Evolutionary conservation across 2,113 vertebrate genomes (phyloP).

Genomic region (Leucopternis melanops): DNA sequence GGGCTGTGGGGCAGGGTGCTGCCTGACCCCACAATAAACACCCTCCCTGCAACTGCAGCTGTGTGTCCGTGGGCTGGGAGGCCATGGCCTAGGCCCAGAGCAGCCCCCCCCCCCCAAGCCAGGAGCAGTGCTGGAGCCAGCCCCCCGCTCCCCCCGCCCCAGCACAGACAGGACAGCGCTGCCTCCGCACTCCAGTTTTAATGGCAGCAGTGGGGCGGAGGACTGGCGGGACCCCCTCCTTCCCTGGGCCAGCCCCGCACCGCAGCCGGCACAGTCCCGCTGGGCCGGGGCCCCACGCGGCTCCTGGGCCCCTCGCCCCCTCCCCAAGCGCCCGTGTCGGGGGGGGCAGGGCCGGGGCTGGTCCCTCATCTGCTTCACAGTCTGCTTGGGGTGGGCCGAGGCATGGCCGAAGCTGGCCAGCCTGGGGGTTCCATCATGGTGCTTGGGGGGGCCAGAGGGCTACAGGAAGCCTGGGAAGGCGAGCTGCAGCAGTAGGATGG

Average conservation of each 20-base stretch:
- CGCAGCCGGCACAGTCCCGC: not conserved
- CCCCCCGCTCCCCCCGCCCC: too few species aligned
- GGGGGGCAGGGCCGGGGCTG: not conserved
- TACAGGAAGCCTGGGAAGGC: slow-evolving; percentile 86
- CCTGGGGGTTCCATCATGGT: not conserved
- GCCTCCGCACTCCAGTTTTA: slow-evolving; percentile 21
- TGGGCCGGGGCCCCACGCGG: fast-evolving
- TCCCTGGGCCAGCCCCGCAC: not conserved
- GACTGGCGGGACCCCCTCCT: not conserved
- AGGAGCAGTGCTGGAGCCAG: not conserved
- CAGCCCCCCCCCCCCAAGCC: not conserved
- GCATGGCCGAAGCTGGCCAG: not conserved
- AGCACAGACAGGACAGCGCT: fast-evolving
- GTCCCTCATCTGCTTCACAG: slow-evolving; percentile 1
- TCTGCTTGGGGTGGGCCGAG: not conserved
- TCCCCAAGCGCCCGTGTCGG: not conserved
- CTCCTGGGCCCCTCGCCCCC: fast-evolving
- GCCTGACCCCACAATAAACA: not conserved
- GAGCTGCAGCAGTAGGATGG: slow-evolving; percentile 82
- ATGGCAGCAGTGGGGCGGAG: not conserved
- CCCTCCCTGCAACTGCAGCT: too few species aligned
- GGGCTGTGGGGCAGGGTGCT: not conserved
- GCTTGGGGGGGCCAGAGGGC: not conserved
- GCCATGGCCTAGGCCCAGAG: too few species aligned
- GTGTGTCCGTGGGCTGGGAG: too few species aligned